Conservation (phyloP, 2,888 invertebrate species). For the Myopa tessellatipennis region DNA sequence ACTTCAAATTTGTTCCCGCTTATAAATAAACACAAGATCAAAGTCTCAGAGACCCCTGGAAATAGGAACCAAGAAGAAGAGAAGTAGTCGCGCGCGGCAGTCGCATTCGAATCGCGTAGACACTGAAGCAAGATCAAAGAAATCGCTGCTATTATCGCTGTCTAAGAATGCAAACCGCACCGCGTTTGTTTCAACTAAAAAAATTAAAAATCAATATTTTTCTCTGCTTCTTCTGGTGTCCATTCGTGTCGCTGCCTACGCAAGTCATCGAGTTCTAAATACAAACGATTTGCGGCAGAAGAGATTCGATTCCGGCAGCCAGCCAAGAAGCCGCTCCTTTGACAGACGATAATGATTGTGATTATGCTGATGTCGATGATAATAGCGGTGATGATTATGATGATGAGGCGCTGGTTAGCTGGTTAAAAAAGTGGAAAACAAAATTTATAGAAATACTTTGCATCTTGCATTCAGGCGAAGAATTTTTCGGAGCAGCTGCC, state of each 20-base stretch:
- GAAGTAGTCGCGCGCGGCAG: not conserved
- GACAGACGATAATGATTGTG: not conserved
- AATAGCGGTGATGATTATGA: not conserved
- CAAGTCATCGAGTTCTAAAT: not conserved
- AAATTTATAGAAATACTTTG: not conserved
- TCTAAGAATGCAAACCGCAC: not conserved
- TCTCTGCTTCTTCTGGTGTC: not conserved
- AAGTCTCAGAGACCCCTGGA: conserved; percentile 34
- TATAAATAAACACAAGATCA: conserved; percentile 49
- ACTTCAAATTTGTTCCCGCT: conserved; percentile 41
- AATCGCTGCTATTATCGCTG: conserved; percentile 16
- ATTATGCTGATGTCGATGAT: conserved; percentile 4
- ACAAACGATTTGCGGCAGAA: not conserved
- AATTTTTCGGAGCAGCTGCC: conserved; percentile 48
- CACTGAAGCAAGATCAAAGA: conserved; percentile 16
- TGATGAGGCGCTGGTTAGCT: not conserved
- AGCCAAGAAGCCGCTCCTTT: not conserved
- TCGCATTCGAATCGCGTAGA: not conserved
- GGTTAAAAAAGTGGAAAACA: too few species aligned
- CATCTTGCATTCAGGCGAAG: conserved; percentile 44
- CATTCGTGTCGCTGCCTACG: not conserved
- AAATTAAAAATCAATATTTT: conserved; percentile 36
- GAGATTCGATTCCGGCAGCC: conserved; percentile 9
- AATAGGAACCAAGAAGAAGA: not conserved
- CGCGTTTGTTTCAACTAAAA: not conserved